Evolutionary conservation across 1,140 invertebrate genomes (phyloP).

Genomic region (Chionoecetes opilio): DNA sequence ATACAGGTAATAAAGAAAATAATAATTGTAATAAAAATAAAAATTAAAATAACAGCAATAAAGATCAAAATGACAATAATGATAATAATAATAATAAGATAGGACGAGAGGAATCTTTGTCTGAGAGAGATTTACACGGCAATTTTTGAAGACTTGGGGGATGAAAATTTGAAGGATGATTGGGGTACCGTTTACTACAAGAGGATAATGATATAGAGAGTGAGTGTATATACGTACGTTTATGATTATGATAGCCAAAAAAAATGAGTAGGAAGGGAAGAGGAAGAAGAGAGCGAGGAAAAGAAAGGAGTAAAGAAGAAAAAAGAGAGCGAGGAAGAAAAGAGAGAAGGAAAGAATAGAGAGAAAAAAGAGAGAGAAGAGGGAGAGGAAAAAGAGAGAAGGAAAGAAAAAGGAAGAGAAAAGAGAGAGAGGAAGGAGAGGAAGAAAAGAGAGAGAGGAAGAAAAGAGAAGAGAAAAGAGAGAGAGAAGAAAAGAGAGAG

Average conservation of each 20-base stretch:
- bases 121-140: too few species aligned
- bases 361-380: not conserved
- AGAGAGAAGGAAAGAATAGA: not conserved
- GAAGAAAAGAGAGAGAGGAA: conserved; percentile 35
- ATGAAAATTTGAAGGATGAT: too few species aligned
- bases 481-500: conserved; percentile 35
- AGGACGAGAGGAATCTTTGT: too few species aligned
- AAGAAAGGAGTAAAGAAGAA: not conserved
- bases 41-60: too few species aligned
- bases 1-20: too few species aligned
- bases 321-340: conserved; percentile 1
- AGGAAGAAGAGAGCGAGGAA: not conserved
- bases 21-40: too few species aligned
- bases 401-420: not conserved
- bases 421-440: not conserved
- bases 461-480: not conserved
- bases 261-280: not conserved
- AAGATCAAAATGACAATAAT: too few species aligned
- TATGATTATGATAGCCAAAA: not conserved
- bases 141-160: too few species aligned
- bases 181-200: too few species aligned
- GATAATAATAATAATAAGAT: not conserved
- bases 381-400: not conserved
- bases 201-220: conserved; percentile 50
- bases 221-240: conserved; percentile 23